These are phyloP conservation scores for Clamator glandarius DNA, from an alignment of 2,797 vertebrate genomes.

Conservation along the genomic window DNA sequence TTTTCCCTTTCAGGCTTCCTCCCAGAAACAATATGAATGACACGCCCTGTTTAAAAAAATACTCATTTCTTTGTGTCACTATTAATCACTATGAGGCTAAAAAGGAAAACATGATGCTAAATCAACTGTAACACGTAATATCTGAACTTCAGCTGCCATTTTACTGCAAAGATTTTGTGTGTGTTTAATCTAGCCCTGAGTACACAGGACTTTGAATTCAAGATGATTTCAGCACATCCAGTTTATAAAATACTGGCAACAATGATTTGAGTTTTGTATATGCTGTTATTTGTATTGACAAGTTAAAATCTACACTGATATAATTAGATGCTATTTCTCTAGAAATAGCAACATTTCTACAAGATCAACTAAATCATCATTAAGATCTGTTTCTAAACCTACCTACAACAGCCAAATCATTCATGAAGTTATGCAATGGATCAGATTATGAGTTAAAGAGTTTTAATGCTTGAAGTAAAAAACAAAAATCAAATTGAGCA, in stretches of 20 bases:
- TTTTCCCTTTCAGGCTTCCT: conserved; percentile 22
- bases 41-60: not conserved
- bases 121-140: not conserved
- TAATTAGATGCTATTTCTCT: not conserved
- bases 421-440: not conserved
- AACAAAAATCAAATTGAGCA: rapidly evolving
- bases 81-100: not conserved
- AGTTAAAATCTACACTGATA: not conserved
- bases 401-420: not conserved
- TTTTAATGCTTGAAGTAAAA: not conserved
- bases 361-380: not conserved
- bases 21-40: not conserved
- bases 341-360: not conserved
- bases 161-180: not conserved
- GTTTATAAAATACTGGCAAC: not conserved
- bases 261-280: not conserved
- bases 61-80: not conserved
- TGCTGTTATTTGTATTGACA: not conserved
- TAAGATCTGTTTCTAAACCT: not conserved
- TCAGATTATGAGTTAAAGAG: not conserved
- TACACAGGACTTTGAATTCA: not conserved
- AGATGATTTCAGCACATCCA: not conserved
- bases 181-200: not conserved
- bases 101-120: not conserved
- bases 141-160: not conserved